These are phyloP conservation scores for Drosophila trichaetosa DNA, from an alignment of 2,888 invertebrate genomes.

Conservation along the genomic window DNA sequence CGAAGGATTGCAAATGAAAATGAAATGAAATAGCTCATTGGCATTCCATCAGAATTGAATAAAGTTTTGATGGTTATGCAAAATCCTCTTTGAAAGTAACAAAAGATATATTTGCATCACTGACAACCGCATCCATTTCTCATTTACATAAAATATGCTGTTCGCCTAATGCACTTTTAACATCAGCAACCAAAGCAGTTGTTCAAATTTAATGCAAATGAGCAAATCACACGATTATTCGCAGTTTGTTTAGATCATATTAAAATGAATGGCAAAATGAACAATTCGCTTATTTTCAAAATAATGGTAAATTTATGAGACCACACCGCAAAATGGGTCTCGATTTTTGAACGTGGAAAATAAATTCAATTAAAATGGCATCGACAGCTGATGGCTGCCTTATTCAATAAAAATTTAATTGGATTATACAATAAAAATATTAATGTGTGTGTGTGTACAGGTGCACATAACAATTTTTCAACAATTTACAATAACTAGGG, in stretches of 20 bases:
- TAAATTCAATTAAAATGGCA: constrained; percentile 60
- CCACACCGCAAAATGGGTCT: background rate
- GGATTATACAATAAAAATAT: constrained; percentile 47
- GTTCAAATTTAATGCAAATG: constrained; percentile 35
- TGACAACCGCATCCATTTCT: constrained; percentile 25
- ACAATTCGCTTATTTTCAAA: background rate
- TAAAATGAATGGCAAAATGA: constrained; percentile 41
- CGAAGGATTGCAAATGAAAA: background rate
- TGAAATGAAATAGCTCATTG: background rate
- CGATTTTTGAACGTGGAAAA: constrained; percentile 31
- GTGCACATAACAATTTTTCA: constrained; percentile 33
- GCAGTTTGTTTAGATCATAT: constrained; percentile 36
- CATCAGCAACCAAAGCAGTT: background rate
- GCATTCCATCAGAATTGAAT: background rate
- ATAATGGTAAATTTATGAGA: constrained; percentile 5
- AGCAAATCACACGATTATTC: constrained; percentile 56
- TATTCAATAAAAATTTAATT: constrained; percentile 45
- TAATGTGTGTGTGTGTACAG: constrained; percentile 4
- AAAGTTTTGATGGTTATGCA: background rate
- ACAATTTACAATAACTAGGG: constrained; percentile 54
- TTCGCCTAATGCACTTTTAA: constrained; percentile 24
- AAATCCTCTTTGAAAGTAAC: constrained; percentile 6
- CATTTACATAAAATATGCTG: constrained; percentile 31
- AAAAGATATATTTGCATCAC: constrained; percentile 9
- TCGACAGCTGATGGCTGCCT: constrained; percentile 6